Percentiles rank a stretch among this genome's conserved stretches.
phyloP scores from a whole-genome alignment of 1,140 invertebrate genomes.

The Pantala flavescens region DNA sequence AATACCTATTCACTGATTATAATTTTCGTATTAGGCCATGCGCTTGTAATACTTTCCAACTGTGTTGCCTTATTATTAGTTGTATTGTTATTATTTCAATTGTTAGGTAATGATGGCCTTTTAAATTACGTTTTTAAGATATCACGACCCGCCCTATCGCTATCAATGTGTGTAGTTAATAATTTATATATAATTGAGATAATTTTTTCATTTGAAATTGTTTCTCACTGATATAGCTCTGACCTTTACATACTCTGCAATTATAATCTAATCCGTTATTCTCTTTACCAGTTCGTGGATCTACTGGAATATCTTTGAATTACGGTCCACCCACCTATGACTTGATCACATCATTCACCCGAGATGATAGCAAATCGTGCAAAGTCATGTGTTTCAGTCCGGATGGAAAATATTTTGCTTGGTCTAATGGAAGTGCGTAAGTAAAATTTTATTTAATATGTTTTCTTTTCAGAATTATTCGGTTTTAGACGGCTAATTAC shows the following conservation, averaged over 20 bases:
- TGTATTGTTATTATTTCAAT: background rate
- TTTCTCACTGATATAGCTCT: too few relatives aligned
- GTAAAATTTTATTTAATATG: conserved; percentile 17
- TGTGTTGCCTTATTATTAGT: background rate
- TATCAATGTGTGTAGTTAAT: too few relatives aligned
- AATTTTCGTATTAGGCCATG: background rate
- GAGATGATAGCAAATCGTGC: conserved; percentile 53
- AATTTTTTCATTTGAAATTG: too few relatives aligned
- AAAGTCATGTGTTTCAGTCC: conserved; percentile 54
- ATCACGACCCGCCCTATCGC: too few relatives aligned
- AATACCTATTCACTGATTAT: background rate
- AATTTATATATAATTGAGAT: too few relatives aligned
- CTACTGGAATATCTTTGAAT: conserved; percentile 39
- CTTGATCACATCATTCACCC: conserved; percentile 42
- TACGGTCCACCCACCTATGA: conserved; percentile 44
- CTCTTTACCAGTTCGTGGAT: conserved; percentile 38
- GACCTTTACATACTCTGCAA: too few relatives aligned
- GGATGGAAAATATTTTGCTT: conserved; percentile 55
- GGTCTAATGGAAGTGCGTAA: conserved; percentile 45
- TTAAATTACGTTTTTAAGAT: background rate
- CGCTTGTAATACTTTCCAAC: background rate
- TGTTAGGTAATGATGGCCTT: background rate
- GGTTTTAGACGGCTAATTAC: too few relatives aligned
- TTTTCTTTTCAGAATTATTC: too few relatives aligned
- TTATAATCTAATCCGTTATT: background rate